Percentiles rank a stretch among this genome's conserved stretches.
These are phyloP conservation scores for Eueremaeus valkanovi DNA, from an alignment of 2,888 invertebrate species.

Conservation along the genomic window DNA sequence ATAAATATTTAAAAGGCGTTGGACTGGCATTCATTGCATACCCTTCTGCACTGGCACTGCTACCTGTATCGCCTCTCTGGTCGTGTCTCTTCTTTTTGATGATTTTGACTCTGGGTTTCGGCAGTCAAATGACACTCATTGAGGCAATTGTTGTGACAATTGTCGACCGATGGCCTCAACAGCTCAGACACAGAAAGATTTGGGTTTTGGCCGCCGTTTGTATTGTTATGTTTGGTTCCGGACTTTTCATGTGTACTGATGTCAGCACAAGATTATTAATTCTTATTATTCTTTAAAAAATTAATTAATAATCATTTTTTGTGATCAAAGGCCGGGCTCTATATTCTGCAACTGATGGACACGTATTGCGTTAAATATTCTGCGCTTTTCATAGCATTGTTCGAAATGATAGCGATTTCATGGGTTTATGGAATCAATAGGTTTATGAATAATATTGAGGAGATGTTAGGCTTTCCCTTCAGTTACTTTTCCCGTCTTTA, in stretches of 20 bases:
- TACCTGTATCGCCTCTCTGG: slow-evolving; percentile 76
- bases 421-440: slow-evolving; percentile 64
- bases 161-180: slow-evolving; percentile 56
- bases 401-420: slow-evolving; percentile 63
- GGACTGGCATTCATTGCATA: slow-evolving; percentile 58
- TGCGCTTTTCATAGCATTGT: slow-evolving; percentile 65
- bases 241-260: slow-evolving; percentile 68
- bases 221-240: slow-evolving; percentile 63
- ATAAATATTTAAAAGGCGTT: slow-evolving; percentile 28
- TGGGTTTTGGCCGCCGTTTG: slow-evolving; percentile 65
- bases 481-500: slow-evolving; percentile 61
- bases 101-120: slow-evolving; percentile 68
- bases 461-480: slow-evolving; percentile 61
- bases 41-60: slow-evolving; percentile 70
- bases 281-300: not conserved
- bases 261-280: slow-evolving; percentile 45
- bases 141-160: slow-evolving; percentile 58
- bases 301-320: slow-evolving; percentile 59
- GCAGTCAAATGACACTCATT: slow-evolving; percentile 56
- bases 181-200: slow-evolving; percentile 49
- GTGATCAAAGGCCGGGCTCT: slow-evolving; percentile 67
- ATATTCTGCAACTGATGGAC: slow-evolving; percentile 67
- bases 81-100: slow-evolving; percentile 75
- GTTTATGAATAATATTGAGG: slow-evolving; percentile 56
- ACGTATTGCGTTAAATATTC: slow-evolving; percentile 75